Evolutionary conservation across 2,888 invertebrate species (phyloP).

Genomic region (Anticlea derivata): DNA sequence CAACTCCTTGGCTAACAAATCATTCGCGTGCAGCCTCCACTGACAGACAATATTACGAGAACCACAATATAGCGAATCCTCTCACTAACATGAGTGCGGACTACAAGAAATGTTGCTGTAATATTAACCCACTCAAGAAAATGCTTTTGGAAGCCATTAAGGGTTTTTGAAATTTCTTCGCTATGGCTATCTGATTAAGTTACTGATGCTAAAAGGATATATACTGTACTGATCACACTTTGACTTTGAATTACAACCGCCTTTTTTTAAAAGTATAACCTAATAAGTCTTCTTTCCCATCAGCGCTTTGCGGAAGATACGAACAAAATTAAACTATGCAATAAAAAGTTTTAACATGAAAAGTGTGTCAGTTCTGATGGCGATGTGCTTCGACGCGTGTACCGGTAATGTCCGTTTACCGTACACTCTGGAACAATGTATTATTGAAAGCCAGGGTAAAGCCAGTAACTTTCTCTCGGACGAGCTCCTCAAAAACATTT

Average conservation of each 20-base stretch:
- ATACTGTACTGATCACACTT: too few relatives aligned
- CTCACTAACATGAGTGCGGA: constrained; percentile 29
- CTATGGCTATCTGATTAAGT: too few relatives aligned
- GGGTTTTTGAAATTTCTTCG: too few relatives aligned
- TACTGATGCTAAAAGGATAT: too few relatives aligned
- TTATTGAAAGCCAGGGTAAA: constrained; percentile 20
- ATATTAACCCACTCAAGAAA: constrained; percentile 1
- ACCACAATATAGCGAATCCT: constrained; percentile 29
- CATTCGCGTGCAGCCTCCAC: constrained; percentile 54
- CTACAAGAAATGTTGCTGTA: constrained; percentile 23
- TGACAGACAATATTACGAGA: constrained; percentile 36
- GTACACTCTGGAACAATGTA: constrained; percentile 21
- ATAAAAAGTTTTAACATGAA: constrained; percentile 24
- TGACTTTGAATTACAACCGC: too few relatives aligned
- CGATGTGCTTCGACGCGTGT: constrained; percentile 26
- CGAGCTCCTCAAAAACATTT: constrained; percentile 17
- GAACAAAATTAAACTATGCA: constrained; percentile 12
- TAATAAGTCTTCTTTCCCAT: too few relatives aligned
- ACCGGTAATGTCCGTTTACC: constrained; percentile 27
- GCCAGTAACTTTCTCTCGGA: constrained; percentile 32
- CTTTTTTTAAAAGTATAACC: too few relatives aligned
- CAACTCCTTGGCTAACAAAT: constrained; percentile 61
- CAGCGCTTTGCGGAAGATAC: constrained; percentile 3
- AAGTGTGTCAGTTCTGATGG: constrained; percentile 33
- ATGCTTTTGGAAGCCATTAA: too few relatives aligned